Evolutionary conservation across 2,888 invertebrate species (phyloP).

Genomic region (Taphrorychus bicolor): DNA sequence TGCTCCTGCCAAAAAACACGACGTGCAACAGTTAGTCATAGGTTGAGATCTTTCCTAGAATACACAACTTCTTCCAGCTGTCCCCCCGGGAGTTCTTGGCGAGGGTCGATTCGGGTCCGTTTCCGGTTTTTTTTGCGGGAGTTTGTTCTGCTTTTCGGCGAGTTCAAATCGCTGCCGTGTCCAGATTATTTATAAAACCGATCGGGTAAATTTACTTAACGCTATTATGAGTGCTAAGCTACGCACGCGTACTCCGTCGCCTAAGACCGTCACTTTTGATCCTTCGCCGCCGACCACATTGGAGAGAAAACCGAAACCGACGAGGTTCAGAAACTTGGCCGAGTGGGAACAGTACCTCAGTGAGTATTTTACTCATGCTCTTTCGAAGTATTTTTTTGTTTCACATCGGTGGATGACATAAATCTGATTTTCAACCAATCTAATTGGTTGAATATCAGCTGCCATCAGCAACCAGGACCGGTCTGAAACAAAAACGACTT

Average conservation of each 20-base stretch:
- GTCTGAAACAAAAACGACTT: too few relatives aligned
- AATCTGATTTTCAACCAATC: too few relatives aligned
- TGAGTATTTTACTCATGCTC: slow-evolving; percentile 56
- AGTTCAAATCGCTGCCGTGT: slow-evolving; percentile 14
- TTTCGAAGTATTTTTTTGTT: not conserved
- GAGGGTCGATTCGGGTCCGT: not conserved
- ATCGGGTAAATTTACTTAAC: slow-evolving; percentile 18
- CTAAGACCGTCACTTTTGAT: slow-evolving; percentile 71
- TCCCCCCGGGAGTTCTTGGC: not conserved
- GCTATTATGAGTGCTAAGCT: slow-evolving; percentile 62
- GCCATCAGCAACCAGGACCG: too few relatives aligned
- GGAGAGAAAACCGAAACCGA: slow-evolving; percentile 58
- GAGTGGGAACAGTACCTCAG: slow-evolving; percentile 65
- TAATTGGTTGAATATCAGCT: too few relatives aligned
- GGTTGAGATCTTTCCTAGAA: slow-evolving; percentile 51
- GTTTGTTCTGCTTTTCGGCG: slow-evolving; percentile 2
- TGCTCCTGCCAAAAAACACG: slow-evolving; percentile 50
- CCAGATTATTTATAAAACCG: slow-evolving; percentile 31
- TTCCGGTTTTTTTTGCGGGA: too few relatives aligned
- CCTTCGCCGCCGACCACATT: slow-evolving; percentile 66
- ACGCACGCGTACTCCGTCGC: slow-evolving; percentile 71
- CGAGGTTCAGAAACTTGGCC: slow-evolving; percentile 51
- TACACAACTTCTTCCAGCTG: slow-evolving; percentile 36
- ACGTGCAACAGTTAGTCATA: slow-evolving; percentile 55
- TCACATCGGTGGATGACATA: too few relatives aligned